Base-by-base conservation (phyloP, 2,888 invertebrate genomes). In the Cylloceria caligata region DNA sequence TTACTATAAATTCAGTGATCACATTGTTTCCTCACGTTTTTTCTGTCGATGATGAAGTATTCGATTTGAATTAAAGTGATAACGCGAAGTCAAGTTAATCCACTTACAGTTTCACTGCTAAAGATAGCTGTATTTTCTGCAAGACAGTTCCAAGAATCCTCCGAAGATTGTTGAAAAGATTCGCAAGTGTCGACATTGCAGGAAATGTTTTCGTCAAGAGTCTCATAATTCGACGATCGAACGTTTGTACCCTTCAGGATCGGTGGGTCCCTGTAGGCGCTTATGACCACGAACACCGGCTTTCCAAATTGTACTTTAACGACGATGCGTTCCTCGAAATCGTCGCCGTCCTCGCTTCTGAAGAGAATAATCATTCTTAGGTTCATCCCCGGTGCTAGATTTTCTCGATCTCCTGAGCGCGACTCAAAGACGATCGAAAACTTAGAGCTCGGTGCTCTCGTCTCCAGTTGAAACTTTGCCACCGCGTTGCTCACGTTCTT, bases 341-440 rank as follows among this genome's bases (percentile, higher is more conserved):
- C 92, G 76, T 88, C 86, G 24, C 89, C 88, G 11, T 85, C 83
- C 55, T 92, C 86, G 0, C 92, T 91, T 64, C 84, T 86, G 85
- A 93, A 94, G 1, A 72, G 83, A 2, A 94, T 86, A 4, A 87
- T 84, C 36, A 93, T 89, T 60, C 86, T 88, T 4, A 89, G 80
- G 47, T 86, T 87, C 92, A 94, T 93, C 30, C 94, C 94, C 9
- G 93, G 91, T 0, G 93, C 93, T 13, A 94, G 82, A 81, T 86
- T 80, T 13, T 80, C 77, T 0, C 80, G 86, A 47, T 85, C 75
- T 13, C 83, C 73, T 3, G 81, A 57, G 2, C 36, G 76, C n/a
- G 86, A 81, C 3, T 86, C 77, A 9, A 90, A 80, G 5, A 87
- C 71, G 5, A 93, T 71, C 1, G 76, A 83, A 62, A 93, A 93